Conservation (phyloP, 2,797 vertebrate genomes). For the Artibeus lituratus region DNA sequence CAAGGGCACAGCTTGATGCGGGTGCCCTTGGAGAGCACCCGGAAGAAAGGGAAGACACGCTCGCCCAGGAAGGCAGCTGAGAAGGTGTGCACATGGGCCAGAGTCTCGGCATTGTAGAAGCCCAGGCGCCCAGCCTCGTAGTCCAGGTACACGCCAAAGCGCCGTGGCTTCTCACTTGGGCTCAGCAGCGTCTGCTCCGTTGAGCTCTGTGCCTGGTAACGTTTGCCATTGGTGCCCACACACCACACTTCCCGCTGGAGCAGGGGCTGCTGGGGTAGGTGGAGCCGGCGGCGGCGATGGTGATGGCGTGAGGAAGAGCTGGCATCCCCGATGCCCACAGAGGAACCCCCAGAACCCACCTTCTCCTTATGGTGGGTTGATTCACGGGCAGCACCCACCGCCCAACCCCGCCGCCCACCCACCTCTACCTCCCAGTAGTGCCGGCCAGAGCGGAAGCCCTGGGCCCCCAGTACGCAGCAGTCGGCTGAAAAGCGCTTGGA, state of each 20-base stretch:
- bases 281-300: constrained; percentile 71
- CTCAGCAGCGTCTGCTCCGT: constrained; percentile 78
- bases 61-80: constrained; percentile 79
- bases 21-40: constrained; percentile 80
- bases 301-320: constrained; percentile 73
- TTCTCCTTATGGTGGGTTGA: constrained; percentile 76
- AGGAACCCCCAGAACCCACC: constrained; percentile 62
- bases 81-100: constrained; percentile 84
- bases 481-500: constrained; percentile 78
- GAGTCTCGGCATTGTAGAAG: constrained; percentile 83
- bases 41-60: constrained; percentile 82
- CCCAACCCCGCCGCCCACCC: constrained; percentile 79
- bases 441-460: constrained; percentile 78
- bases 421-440: constrained; percentile 85
- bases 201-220: constrained; percentile 79
- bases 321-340: constrained; percentile 65
- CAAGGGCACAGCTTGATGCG: constrained; percentile 82
- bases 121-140: constrained; percentile 81
- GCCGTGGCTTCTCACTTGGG: constrained; percentile 75
- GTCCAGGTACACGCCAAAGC: constrained; percentile 83
- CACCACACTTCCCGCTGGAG: constrained; percentile 82
- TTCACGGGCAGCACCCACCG: constrained; percentile 79
- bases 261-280: constrained; percentile 62
- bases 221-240: constrained; percentile 80
- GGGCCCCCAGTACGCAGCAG: constrained; percentile 78